These are phyloP conservation scores for Anisognathus igniventris DNA, from an alignment of 2,797 vertebrate species.

Conservation along the genomic window DNA sequence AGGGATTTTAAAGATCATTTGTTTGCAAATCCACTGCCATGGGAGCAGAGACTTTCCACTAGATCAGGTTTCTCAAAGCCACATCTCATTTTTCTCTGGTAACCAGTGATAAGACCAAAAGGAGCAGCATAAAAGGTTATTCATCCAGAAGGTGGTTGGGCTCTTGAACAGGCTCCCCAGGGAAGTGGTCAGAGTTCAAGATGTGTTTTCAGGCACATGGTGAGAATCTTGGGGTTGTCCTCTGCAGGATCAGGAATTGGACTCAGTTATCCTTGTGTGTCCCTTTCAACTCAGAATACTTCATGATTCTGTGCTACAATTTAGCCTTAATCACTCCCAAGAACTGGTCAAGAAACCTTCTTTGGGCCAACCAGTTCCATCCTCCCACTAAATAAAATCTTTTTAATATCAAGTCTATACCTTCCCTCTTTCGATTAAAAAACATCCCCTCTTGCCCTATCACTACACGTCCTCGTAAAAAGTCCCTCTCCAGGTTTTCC, in stretches of 20 bases:
- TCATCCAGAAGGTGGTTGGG: not conserved
- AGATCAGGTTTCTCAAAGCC: not conserved
- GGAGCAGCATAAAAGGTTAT: not conserved
- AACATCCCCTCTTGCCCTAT: not conserved
- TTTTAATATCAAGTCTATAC: not conserved
- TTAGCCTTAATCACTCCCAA: not conserved
- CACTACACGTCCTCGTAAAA: accelerated
- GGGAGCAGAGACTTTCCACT: not conserved
- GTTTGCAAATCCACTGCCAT: not conserved
- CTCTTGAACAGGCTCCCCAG: not conserved
- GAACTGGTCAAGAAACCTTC: not conserved
- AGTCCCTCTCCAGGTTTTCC: not conserved
- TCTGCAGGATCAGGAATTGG: not conserved
- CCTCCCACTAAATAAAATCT: not conserved
- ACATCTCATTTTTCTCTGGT: not conserved
- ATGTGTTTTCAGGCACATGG: not conserved
- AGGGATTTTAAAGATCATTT: not conserved
- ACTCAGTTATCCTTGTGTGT: not conserved
- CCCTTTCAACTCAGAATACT: not conserved
- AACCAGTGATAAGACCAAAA: not conserved
- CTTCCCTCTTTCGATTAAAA: not conserved
- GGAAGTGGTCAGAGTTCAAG: not conserved
- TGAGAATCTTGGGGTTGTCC: not conserved
- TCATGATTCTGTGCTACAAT: not conserved
- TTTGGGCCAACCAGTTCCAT: not conserved